Evolutionary conservation across 1,140 invertebrate genomes (phyloP).

Genomic region (Brachionus koreanus): DNA sequence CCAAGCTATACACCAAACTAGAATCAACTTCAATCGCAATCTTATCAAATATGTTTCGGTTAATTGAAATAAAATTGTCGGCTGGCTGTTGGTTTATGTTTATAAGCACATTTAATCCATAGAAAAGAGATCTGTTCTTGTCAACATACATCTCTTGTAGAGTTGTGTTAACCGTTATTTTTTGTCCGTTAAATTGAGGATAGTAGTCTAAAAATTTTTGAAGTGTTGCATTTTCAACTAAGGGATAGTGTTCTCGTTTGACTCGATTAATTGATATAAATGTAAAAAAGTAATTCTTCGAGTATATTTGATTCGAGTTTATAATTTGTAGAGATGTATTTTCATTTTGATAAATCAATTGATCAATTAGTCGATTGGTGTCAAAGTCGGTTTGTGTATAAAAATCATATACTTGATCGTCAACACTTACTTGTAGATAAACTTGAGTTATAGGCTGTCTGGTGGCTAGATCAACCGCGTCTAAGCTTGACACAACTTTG

Average conservation of each 20-base stretch:
- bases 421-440: slow-evolving; percentile 22
- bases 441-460: slow-evolving; percentile 12
- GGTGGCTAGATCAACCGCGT: background rate
- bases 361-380: background rate
- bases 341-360: slow-evolving; percentile 32
- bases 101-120: slow-evolving; percentile 31
- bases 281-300: slow-evolving; percentile 39
- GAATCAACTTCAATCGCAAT: background rate
- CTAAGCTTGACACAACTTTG: background rate
- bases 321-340: slow-evolving; percentile 2
- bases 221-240: background rate
- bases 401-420: slow-evolving; percentile 17
- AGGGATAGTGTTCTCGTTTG: background rate
- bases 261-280: background rate
- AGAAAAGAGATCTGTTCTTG: background rate
- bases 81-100: background rate
- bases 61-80: background rate
- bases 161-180: slow-evolving; percentile 5
- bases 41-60: background rate
- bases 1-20: background rate
- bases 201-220: slow-evolving; percentile 30
- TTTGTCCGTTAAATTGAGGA: slow-evolving; percentile 2
- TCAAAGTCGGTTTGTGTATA: slow-evolving; percentile 42
- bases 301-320: slow-evolving; percentile 29
- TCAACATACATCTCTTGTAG: slow-evolving; percentile 6